Percentiles rank a stretch among this genome's conserved stretches.
These are phyloP conservation scores for Oceanodroma tethys DNA, from an alignment of 2,113 vertebrate species.

Conservation along the genomic window DNA sequence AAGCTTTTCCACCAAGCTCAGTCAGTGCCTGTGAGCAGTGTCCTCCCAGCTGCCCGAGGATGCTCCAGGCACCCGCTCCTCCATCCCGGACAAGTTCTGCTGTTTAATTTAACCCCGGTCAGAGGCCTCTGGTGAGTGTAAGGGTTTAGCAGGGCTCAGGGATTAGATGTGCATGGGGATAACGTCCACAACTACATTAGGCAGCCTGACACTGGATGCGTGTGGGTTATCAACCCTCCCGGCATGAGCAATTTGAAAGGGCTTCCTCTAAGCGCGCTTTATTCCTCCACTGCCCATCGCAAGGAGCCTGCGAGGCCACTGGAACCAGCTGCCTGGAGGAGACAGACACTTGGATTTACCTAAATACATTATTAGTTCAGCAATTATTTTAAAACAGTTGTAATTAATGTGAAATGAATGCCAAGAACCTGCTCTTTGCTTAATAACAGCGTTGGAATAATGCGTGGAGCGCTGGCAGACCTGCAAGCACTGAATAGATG, in stretches of 20 bases:
- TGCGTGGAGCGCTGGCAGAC: fast-evolving
- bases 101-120: not conserved
- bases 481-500: fast-evolving
- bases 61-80: not conserved
- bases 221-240: not conserved
- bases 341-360: not conserved
- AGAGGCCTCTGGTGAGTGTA: not conserved
- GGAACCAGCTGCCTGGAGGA: not conserved
- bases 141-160: not conserved
- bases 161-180: fast-evolving
- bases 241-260: not conserved
- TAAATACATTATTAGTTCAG: not conserved
- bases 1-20: not conserved
- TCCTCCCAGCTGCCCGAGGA: not conserved
- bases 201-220: not conserved
- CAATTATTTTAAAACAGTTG: not conserved
- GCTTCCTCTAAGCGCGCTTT: not conserved
- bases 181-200: fast-evolving
- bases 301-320: not conserved
- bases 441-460: not conserved
- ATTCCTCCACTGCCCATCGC: fast-evolving
- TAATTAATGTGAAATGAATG: not conserved
- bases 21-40: fast-evolving
- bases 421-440: not conserved
- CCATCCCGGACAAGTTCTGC: fast-evolving